Evolutionary conservation across 2,113 vertebrate genomes (phyloP).

Genomic region (Gopherus evgoodei): DNA sequence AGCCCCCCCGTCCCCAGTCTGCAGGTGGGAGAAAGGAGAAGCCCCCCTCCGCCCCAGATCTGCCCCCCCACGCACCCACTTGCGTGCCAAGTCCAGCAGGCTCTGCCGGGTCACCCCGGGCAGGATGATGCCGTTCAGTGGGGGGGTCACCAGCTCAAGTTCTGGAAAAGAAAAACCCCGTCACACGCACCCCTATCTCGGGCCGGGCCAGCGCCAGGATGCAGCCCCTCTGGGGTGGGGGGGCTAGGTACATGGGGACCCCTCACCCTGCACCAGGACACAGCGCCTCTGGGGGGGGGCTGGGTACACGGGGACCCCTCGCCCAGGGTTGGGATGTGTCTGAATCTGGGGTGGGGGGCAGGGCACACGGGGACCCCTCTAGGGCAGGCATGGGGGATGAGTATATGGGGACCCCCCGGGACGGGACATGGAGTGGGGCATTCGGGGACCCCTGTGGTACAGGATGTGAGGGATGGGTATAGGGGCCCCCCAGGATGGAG

Average conservation of each 20-base stretch:
- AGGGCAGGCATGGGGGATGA: too few relatives aligned
- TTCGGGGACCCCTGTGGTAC: background rate
- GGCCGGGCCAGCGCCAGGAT: too few relatives aligned
- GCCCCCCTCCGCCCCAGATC: accelerated
- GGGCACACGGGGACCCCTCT: too few relatives aligned
- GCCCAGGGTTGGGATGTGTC: too few relatives aligned
- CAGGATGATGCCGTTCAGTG: conserved; percentile 89
- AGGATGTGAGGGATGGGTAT: background rate
- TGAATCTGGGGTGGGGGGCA: too few relatives aligned
- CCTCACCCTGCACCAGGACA: background rate
- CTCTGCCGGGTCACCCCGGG: conserved; percentile 90
- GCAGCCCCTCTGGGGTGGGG: too few relatives aligned
- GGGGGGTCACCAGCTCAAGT: conserved; percentile 86
- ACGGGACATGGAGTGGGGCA: background rate
- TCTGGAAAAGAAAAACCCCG: conserved; percentile 66
- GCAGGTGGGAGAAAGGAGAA: background rate
- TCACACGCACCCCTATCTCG: background rate
- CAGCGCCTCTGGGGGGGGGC: background rate
- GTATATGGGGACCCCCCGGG: background rate
- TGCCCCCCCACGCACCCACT: conserved; percentile 81
- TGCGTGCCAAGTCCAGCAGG: conserved; percentile 85
- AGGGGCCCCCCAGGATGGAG: too few relatives aligned
- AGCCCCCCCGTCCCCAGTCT: too few relatives aligned
- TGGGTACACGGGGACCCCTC: too few relatives aligned
- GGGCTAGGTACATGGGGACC: too few relatives aligned